Evolutionary conservation across 2,888 invertebrate species (phyloP).

Genomic region (Cheilosia vernalis): DNA sequence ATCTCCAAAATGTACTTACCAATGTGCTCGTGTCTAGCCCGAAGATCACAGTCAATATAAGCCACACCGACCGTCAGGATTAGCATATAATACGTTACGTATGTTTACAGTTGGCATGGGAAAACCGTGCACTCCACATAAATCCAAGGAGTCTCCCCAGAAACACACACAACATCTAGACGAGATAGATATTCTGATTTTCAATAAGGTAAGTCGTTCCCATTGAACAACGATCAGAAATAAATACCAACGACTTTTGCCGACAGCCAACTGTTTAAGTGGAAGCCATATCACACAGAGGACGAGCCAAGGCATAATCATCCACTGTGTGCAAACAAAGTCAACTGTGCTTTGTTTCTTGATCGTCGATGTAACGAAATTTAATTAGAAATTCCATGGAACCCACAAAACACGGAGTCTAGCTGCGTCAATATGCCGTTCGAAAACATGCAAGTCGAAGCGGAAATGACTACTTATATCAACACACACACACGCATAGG

Average conservation of each 20-base stretch:
- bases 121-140: too few relatives aligned
- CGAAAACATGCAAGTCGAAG: background rate
- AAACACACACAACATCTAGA: background rate
- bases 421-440: background rate
- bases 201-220: background rate
- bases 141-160: too few relatives aligned
- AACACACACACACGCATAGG: background rate
- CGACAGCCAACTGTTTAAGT: background rate
- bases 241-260: background rate
- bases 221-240: background rate
- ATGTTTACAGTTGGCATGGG: too few relatives aligned
- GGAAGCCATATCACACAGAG: background rate
- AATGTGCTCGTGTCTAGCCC: too few relatives aligned
- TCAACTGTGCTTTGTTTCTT: background rate
- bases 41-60: too few relatives aligned
- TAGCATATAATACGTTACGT: too few relatives aligned
- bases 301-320: background rate
- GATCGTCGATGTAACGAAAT: conserved; percentile 11
- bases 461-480: background rate
- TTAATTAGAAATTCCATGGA: conserved; percentile 53
- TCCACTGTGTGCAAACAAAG: background rate
- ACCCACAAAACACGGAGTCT: conserved; percentile 1
- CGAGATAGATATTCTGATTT: background rate
- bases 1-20: too few relatives aligned
- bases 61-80: too few relatives aligned